Conservation (phyloP, 2,113 vertebrate genomes). For the Pollimyrus isidori region DNA sequence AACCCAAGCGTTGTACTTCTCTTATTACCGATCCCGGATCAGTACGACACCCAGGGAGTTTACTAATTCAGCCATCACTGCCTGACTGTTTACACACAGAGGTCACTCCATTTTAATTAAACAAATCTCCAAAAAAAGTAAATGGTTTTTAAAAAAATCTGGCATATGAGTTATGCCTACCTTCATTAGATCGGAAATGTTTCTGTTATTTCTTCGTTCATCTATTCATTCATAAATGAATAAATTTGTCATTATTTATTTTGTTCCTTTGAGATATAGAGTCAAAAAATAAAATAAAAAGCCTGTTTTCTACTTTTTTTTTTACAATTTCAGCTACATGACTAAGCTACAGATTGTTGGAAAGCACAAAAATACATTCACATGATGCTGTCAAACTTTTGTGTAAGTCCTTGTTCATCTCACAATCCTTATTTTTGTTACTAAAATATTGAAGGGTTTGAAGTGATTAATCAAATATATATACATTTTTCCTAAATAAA, state of each 20-base stretch:
- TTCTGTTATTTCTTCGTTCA: neutral
- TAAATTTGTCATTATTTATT: too few species aligned
- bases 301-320: too few species aligned
- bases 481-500: neutral
- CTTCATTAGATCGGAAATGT: neutral
- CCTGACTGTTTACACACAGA: neutral
- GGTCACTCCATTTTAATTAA: neutral
- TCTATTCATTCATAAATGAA: too few species aligned
- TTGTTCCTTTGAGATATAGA: neutral
- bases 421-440: neutral
- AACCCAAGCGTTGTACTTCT: neutral
- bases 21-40: neutral
- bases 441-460: neutral
- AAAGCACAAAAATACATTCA: neutral
- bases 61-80: neutral
- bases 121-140: neutral
- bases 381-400: neutral
- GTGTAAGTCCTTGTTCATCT: neutral
- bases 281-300: too few species aligned
- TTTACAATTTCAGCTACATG: too few species aligned
- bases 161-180: neutral
- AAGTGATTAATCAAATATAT: neutral
- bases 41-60: neutral
- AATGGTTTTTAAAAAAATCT: neutral
- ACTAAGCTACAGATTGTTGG: too few species aligned